These are phyloP conservation scores for Lucilia cuprina DNA, from an alignment of 1,140 invertebrate species.

Conservation along the genomic window DNA sequence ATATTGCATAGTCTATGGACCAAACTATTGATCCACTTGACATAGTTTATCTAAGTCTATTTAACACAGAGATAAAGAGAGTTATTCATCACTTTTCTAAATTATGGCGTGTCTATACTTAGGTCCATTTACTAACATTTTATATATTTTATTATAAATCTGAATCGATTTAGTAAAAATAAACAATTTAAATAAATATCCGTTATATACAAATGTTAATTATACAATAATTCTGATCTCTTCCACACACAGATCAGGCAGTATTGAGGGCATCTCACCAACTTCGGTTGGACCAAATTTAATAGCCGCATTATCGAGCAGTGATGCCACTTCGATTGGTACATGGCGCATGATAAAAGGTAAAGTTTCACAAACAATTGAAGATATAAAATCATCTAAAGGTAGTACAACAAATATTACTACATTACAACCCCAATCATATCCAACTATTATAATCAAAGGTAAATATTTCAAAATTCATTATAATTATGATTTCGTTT, in stretches of 20 bases:
- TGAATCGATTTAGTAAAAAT: no score
- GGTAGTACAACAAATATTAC: conserved; percentile 39
- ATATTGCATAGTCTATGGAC: no score
- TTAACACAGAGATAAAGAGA: no score
- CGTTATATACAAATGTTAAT: no score
- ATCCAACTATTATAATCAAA: conserved; percentile 25
- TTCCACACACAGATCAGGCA: conserved; percentile 48
- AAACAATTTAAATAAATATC: no score
- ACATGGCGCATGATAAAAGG: conserved; percentile 61
- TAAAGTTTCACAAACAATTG: conserved; percentile 59
- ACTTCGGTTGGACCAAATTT: conserved; percentile 51
- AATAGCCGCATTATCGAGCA: conserved; percentile 46
- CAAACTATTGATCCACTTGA: no score
- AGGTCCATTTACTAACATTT: no score
- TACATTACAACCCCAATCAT: conserved; percentile 17
- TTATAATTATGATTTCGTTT: background rate
- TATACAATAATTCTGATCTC: background rate
- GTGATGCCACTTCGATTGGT: conserved; percentile 47
- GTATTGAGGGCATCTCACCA: conserved; percentile 54
- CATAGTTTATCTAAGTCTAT: no score
- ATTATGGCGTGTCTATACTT: no score
- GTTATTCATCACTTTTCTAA: no score
- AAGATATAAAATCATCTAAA: conserved; percentile 61
- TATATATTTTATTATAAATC: no score
- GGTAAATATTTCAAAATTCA: conserved; percentile 14